These are phyloP conservation scores for Corythornis madagascariensis DNA, from an alignment of 2,113 vertebrate genomes.

Conservation along the genomic window DNA sequence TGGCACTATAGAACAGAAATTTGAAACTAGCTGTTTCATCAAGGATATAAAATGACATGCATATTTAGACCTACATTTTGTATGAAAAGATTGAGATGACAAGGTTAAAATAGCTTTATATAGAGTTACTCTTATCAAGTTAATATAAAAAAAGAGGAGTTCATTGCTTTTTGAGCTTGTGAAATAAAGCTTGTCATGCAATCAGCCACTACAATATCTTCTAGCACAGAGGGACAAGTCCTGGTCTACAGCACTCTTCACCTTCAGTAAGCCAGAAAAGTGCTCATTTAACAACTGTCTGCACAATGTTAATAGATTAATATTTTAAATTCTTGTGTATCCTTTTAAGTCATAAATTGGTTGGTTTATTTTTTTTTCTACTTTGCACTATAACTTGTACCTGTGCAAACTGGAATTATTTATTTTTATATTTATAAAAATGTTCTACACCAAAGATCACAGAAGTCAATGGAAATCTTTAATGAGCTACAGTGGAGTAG, in stretches of 20 bases:
- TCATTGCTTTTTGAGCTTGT: background rate
- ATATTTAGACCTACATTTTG: background rate
- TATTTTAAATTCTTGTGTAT: background rate
- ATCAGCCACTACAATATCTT: background rate
- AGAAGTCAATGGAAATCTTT: background rate
- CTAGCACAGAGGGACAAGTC: background rate
- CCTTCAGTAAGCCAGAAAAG: background rate
- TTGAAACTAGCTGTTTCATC: background rate
- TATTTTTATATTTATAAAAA: conserved; percentile 1
- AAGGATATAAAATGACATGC: background rate
- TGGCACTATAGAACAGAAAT: background rate
- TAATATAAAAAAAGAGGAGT: background rate
- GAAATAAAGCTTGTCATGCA: background rate
- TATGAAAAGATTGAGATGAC: background rate
- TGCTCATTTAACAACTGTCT: background rate
- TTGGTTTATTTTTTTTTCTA: background rate
- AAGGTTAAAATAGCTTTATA: background rate
- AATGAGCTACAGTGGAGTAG: background rate
- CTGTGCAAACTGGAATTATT: background rate
- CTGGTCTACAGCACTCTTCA: background rate
- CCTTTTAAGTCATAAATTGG: background rate
- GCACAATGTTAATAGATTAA: background rate
- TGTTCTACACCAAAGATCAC: background rate
- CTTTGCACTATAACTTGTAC: background rate
- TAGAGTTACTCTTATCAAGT: background rate